Evolutionary conservation across 2,797 vertebrate species (phyloP), one percentile per base, ranked within the genome.

Genomic region (Liasis olivaceus): DNA sequence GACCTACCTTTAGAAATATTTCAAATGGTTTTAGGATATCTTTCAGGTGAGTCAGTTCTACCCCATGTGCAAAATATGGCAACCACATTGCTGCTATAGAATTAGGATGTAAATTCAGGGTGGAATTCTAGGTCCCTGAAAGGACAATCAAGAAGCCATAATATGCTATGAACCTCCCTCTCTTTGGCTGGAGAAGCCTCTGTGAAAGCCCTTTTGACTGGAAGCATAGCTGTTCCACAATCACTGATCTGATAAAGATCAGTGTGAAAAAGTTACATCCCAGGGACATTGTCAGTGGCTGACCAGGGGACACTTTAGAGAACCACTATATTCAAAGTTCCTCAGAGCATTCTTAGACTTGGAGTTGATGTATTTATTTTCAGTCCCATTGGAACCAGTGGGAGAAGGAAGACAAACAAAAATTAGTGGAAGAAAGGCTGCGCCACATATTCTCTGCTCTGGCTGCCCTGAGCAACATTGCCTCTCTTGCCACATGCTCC

Each of bases 1-100:
- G 88, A 47, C 0, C 95, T 98, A 0, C 98, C 98, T 11, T 11
- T 98, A 20, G 98, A 98, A 96, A 95, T 98, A 95, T 98, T 98
- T 62, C 97, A 98, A 2, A 96, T 97, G 96, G 94, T 98, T 24
- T 17, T 98, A 95, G 96, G 85, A 86, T 98, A 97, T 56, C 95
- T 98, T 51, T 94, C 98, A 97, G 98, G 98, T 98, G 90, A 97
- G 96, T 7, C 2, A 93, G 56, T 51, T 36, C 28, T 87, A 56
- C 3, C 42, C 28, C 31, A 59, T 2, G 14, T 62, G 36, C 4
- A 56, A 90, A 90, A 93, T 13, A 72, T 13, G 63, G 59, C 62
- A 72, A 28, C 64, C 58, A 77, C 5, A 31, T 59, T 42, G 54
- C 58, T 31, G 47, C 69, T 88, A 36, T 36, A 63, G 8, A 9